Conservation (phyloP, 2,888 invertebrate genomes). For the Drosophila phalerata region DNA sequence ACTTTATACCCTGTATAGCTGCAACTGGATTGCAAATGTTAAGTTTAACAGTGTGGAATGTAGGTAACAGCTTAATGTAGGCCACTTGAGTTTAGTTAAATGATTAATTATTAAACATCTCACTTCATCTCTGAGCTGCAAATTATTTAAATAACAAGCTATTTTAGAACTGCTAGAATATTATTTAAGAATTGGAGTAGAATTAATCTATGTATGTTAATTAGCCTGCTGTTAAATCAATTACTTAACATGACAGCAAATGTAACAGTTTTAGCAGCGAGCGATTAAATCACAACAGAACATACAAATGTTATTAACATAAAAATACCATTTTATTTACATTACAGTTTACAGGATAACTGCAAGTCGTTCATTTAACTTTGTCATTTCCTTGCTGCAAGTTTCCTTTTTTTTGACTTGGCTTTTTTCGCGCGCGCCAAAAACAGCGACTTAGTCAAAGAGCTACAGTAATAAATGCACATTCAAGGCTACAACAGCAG, state of each 20-base stretch:
- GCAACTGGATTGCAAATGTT: neutral
- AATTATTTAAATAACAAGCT: neutral
- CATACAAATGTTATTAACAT: constrained; percentile 9
- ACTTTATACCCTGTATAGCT: constrained; percentile 12
- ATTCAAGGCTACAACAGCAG: constrained; percentile 72
- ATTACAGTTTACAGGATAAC: constrained; percentile 35
- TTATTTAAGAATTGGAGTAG: neutral
- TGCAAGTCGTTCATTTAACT: constrained; percentile 14
- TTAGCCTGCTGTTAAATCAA: neutral
- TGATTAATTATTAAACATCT: constrained; percentile 1
- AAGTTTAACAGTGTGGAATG: neutral
- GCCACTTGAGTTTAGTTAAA: constrained; percentile 1
- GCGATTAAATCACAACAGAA: neutral
- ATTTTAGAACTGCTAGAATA: neutral
- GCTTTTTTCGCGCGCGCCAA: constrained; percentile 69
- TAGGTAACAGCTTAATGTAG: constrained; percentile 2
- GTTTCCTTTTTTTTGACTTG: constrained; percentile 31
- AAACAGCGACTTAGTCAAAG: constrained; percentile 57
- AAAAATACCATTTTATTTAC: neutral
- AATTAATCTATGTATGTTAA: neutral
- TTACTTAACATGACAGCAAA: neutral
- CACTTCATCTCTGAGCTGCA: neutral
- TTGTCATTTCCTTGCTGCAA: constrained; percentile 14
- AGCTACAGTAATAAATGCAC: constrained; percentile 72
- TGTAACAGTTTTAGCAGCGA: neutral